Conservation (phyloP, 2,888 invertebrate species). For the Sinelater perroti region DNA sequence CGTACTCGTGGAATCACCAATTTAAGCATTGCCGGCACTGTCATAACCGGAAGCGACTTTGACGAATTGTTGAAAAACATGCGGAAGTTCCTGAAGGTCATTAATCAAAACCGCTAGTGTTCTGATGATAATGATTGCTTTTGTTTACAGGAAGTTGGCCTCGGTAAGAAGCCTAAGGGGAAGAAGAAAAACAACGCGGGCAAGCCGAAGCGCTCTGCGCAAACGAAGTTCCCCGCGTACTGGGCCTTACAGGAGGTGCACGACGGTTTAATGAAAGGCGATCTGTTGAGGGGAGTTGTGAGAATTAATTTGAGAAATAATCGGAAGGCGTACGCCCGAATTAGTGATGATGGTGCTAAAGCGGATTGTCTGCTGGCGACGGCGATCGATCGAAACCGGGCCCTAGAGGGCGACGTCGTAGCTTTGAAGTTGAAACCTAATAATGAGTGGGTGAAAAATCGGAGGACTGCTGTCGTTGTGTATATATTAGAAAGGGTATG, state of each 20-base stretch:
- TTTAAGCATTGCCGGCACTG: no score
- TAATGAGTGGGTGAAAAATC: conserved; percentile 56
- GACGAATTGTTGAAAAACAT: no score
- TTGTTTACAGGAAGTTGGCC: no score
- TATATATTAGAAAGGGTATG: conserved; percentile 71
- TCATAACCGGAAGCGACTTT: no score
- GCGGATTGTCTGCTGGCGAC: conserved; percentile 79
- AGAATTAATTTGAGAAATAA: conserved; percentile 86
- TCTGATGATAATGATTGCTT: no score
- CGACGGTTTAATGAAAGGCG: conserved; percentile 68
- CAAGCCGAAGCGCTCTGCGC: not conserved
- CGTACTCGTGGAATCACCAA: no score
- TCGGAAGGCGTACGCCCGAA: conserved; percentile 83
- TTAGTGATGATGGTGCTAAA: conserved; percentile 68
- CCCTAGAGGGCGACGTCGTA: conserved; percentile 86
- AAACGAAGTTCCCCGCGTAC: conserved; percentile 61
- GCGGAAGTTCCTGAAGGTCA: no score
- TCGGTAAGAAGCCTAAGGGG: no score
- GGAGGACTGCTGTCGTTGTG: conserved; percentile 73
- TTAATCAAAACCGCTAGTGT: no score
- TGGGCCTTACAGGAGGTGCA: conserved; percentile 64
- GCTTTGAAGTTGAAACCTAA: conserved; percentile 65
- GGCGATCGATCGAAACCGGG: conserved; percentile 77
- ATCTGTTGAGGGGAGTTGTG: conserved; percentile 73
- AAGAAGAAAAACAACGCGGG: not conserved